phyloP scores from a whole-genome alignment of 2,888 invertebrate species.

The Morpho achilles region DNA sequence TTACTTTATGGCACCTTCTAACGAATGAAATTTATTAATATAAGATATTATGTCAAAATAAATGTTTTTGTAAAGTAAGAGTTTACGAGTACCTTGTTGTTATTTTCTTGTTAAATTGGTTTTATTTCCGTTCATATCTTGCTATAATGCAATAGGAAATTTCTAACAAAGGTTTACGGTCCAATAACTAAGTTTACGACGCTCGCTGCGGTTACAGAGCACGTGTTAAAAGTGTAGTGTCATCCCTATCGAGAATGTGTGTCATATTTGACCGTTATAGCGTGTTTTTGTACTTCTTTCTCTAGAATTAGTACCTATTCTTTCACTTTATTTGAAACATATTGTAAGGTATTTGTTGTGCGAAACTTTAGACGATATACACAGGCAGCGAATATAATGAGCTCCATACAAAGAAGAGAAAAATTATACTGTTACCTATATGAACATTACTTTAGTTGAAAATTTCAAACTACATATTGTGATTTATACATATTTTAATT shows the following conservation, averaged over 20 bases:
- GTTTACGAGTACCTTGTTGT: slow-evolving; percentile 3
- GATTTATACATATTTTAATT: too few species aligned
- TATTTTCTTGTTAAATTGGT: slow-evolving; percentile 12
- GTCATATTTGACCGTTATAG: slow-evolving; percentile 9
- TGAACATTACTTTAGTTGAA: too few species aligned
- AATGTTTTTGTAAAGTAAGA: slow-evolving; percentile 1
- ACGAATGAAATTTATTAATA: too few species aligned
- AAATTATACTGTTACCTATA: too few species aligned
- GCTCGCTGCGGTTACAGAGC: slow-evolving; percentile 48
- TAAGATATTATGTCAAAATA: background rate
- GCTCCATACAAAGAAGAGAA: too few species aligned
- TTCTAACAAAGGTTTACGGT: slow-evolving; percentile 66
- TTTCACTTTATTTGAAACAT: too few species aligned
- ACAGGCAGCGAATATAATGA: too few species aligned
- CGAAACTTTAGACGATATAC: too few species aligned
- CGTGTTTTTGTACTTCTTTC: background rate
- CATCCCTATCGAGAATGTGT: slow-evolving; percentile 17
- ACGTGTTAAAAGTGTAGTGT: slow-evolving; percentile 54
- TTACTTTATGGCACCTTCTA: too few species aligned
- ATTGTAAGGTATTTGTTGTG: too few species aligned
- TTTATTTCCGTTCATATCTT: slow-evolving; percentile 19
- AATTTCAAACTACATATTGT: too few species aligned
- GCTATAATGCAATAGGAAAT: slow-evolving; percentile 47
- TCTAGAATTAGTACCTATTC: background rate
- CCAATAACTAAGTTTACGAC: slow-evolving; percentile 67